These are phyloP conservation scores for Cassiopea andromeda DNA, from an alignment of 30 jellyfish, hydroid and myxozoan species.

Conservation along the genomic window DNA sequence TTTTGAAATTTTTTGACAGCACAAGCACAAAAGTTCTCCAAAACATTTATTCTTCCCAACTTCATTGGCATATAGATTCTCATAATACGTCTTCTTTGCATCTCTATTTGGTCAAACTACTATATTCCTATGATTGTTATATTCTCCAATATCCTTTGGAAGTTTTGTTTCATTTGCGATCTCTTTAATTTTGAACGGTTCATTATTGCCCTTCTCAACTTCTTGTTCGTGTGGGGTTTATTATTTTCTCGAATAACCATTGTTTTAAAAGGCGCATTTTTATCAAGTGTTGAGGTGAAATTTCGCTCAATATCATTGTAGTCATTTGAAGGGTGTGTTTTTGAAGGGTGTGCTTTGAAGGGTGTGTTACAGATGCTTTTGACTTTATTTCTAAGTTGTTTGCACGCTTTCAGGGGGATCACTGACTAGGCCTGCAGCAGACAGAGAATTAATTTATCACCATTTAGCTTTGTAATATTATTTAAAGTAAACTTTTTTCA, in stretches of 20 bases:
- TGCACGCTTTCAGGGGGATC: too few relatives aligned
- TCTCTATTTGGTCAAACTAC: constrained; percentile 12
- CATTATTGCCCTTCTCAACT: background rate
- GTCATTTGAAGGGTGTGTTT: constrained; percentile 16
- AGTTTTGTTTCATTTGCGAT: constrained; percentile 5
- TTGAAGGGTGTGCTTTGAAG: too few relatives aligned
- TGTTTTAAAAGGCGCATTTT: constrained; percentile 11
- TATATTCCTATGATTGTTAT: background rate
- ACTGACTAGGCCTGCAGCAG: too few relatives aligned
- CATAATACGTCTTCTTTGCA: constrained; percentile 11
- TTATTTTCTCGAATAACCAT: background rate
- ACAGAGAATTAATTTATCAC: too few relatives aligned
- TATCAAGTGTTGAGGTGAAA: constrained; percentile 1
- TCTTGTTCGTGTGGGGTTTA: constrained; percentile 6
- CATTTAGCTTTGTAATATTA: too few relatives aligned
- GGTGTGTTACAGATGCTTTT: too few relatives aligned
- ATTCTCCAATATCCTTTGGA: constrained; percentile 4
- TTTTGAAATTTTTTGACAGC: constrained; percentile 3
- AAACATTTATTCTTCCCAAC: constrained; percentile 14
- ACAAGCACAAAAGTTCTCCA: background rate
- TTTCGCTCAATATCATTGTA: background rate
- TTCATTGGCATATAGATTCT: constrained; percentile 14
- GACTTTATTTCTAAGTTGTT: too few relatives aligned
- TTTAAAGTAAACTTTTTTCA: too few relatives aligned
- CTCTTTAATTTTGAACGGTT: background rate